phyloP scores from a whole-genome alignment of 2,888 invertebrate genomes.

The Sceliomorpha sp. region DNA sequence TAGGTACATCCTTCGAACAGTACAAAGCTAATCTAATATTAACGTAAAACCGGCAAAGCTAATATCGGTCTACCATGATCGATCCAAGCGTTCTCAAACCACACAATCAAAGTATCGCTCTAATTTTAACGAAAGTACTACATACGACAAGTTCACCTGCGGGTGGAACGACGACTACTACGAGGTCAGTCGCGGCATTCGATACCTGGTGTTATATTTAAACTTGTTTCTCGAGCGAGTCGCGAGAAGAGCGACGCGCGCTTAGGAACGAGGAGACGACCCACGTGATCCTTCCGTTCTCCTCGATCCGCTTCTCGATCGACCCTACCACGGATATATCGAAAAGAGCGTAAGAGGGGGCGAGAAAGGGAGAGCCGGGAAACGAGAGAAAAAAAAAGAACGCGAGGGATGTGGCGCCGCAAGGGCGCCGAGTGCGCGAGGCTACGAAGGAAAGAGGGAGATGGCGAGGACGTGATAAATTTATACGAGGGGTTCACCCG shows the following conservation, averaged over 20 bases:
- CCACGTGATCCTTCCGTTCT: constrained; percentile 68
- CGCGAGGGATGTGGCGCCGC: constrained; percentile 53
- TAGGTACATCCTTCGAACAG: too few species aligned
- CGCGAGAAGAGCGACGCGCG: constrained; percentile 63
- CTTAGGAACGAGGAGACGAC: constrained; percentile 68
- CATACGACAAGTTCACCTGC: too few species aligned
- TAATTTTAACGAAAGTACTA: too few species aligned
- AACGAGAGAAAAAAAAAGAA: too few species aligned
- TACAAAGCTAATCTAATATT: too few species aligned
- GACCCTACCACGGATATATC: constrained; percentile 41
- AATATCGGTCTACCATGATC: too few species aligned
- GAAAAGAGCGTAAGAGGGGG: constrained; percentile 39
- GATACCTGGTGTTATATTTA: constrained; percentile 64
- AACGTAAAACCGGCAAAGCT: too few species aligned
- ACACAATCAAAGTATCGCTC: too few species aligned
- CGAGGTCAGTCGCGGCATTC: constrained; percentile 46
- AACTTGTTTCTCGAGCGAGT: constrained; percentile 58
- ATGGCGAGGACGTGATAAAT: constrained; percentile 48
- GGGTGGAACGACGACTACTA: constrained; percentile 46
- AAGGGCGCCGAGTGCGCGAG: constrained; percentile 19
- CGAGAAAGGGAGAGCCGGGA: constrained; percentile 37
- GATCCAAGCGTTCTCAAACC: too few species aligned
- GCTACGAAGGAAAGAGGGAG: too few species aligned
- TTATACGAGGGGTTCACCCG: constrained; percentile 40
- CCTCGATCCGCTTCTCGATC: constrained; percentile 16